Conservation (phyloP, 2,888 invertebrate genomes). For the Cryptocephalus primarius region DNA sequence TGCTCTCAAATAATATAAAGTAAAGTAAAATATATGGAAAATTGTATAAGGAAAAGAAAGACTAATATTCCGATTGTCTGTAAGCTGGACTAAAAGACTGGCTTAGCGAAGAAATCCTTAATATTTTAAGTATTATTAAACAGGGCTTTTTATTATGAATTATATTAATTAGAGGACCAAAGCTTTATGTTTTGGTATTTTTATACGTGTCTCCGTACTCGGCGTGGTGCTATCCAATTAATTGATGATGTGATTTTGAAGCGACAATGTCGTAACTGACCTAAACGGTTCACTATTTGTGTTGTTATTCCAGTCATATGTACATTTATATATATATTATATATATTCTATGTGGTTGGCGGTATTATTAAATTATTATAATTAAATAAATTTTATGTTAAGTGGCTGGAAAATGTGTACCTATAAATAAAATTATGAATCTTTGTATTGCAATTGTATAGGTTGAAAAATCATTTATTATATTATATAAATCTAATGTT, state of each 20-base stretch:
- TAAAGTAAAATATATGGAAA: background rate
- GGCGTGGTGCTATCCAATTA: constrained; percentile 35
- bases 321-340: constrained; percentile 25
- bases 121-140: constrained; percentile 33
- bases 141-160: constrained; percentile 33
- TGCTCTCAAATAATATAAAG: background rate
- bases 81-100: background rate
- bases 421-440: constrained; percentile 14
- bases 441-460: constrained; percentile 23
- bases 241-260: constrained; percentile 26
- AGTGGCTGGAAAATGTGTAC: constrained; percentile 32
- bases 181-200: constrained; percentile 35
- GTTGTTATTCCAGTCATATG: constrained; percentile 36
- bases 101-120: background rate
- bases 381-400: constrained; percentile 24
- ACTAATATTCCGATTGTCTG: background rate
- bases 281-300: constrained; percentile 16
- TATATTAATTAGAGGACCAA: constrained; percentile 33
- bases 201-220: constrained; percentile 37
- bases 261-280: constrained; percentile 4
- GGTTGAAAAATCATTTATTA: constrained; percentile 27
- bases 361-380: constrained; percentile 30
- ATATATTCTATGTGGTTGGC: constrained; percentile 23
- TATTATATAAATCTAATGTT: constrained; percentile 30
- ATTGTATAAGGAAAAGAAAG: background rate